Evolutionary conservation across 2,888 invertebrate species (phyloP).

Genomic region (Troilus luridus): DNA sequence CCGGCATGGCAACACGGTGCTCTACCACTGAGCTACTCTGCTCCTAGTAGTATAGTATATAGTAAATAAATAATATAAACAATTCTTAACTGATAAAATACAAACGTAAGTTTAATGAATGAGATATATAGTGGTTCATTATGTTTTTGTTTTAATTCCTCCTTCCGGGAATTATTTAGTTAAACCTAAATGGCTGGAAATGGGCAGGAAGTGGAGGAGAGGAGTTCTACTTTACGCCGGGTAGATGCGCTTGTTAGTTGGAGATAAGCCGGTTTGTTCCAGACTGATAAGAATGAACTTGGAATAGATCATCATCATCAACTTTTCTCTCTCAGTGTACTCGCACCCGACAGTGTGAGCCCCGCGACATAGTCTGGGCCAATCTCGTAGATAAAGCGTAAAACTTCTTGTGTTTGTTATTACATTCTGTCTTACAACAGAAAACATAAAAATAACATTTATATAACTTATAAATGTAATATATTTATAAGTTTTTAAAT

Average conservation of each 20-base stretch:
- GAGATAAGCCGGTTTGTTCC: neutral
- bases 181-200: neutral
- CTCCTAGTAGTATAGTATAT: too few species aligned
- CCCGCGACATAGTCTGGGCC: neutral
- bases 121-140: too few species aligned
- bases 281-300: conserved; percentile 1
- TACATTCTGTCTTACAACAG: neutral
- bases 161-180: neutral
- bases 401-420: neutral
- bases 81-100: too few species aligned
- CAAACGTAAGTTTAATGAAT: too few species aligned
- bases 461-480: too few species aligned
- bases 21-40: too few species aligned
- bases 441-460: too few species aligned
- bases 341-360: neutral
- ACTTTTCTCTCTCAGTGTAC: neutral
- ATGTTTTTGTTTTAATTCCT: neutral
- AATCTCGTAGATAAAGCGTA: neutral
- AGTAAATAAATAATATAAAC: too few species aligned
- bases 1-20: too few species aligned
- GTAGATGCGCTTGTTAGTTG: neutral
- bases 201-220: neutral
- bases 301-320: neutral
- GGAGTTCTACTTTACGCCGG: neutral
- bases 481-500: too few species aligned